A percentile compares a stretch with the other conserved stretches of the same genome.
These are phyloP conservation scores for Prionailurus bengalensis DNA, from an alignment of 2,113 vertebrate genomes.

Conservation along the genomic window DNA sequence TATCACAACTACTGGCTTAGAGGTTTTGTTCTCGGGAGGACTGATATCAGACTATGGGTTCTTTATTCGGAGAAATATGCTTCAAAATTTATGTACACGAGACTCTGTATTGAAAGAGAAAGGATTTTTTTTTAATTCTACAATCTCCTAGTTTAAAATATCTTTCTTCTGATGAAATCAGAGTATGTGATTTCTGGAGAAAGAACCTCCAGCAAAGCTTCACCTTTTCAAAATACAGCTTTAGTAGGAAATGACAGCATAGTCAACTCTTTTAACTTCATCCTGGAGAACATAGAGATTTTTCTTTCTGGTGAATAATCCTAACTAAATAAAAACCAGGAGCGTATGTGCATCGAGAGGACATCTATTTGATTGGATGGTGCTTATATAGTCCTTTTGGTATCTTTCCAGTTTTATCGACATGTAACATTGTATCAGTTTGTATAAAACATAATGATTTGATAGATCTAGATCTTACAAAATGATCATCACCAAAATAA, in stretches of 20 bases:
- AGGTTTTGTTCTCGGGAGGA: not conserved
- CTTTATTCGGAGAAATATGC: not conserved
- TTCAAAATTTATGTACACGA: not conserved
- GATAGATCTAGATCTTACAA: too few relatives aligned
- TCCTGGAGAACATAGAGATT: not conserved
- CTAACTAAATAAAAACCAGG: not conserved
- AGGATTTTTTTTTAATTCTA: not conserved
- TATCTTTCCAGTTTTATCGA: not conserved
- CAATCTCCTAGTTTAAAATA: not conserved
- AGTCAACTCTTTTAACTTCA: rapidly evolving
- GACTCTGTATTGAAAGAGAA: not conserved
- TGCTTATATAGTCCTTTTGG: not conserved
- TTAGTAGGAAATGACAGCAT: too few relatives aligned
- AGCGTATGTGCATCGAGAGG: not conserved
- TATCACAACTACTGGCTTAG: not conserved
- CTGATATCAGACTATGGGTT: not conserved
- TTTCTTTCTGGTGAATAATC: not conserved
- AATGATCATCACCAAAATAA: not conserved
- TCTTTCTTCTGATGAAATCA: not conserved
- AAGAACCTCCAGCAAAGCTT: rapidly evolving
- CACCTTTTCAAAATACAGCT: not conserved
- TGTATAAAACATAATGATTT: too few relatives aligned
- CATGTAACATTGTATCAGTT: not conserved
- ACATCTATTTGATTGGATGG: not conserved
- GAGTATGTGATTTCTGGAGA: not conserved